Conservation (phyloP, 2,888 invertebrate species). For the Myopa testacea region DNA sequence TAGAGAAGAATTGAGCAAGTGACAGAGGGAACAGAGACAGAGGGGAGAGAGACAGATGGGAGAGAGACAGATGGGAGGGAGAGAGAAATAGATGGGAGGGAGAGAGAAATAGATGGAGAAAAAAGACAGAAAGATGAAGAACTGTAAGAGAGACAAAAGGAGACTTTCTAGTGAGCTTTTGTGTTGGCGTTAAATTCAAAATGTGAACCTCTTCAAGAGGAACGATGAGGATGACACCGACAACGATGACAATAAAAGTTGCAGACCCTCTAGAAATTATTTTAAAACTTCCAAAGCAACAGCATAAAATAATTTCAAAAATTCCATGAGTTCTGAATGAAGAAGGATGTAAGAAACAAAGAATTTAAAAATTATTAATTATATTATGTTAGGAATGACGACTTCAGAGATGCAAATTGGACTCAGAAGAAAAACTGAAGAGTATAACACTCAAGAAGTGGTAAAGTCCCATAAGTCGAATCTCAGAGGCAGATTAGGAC, state of each 20-base stretch:
- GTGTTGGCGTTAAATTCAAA: background rate
- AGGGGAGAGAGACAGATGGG: conserved; percentile 15
- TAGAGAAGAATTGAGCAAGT: background rate
- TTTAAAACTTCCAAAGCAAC: too few species aligned
- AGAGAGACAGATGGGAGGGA: conserved; percentile 22
- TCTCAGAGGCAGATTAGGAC: too few species aligned
- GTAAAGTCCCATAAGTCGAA: too few species aligned
- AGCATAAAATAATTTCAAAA: too few species aligned
- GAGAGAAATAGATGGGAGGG: conserved; percentile 6
- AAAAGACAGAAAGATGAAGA: background rate
- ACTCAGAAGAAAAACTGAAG: too few species aligned
- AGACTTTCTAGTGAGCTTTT: background rate
- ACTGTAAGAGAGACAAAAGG: background rate
- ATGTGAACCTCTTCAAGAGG: background rate
- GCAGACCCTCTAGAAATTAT: background rate
- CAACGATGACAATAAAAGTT: background rate
- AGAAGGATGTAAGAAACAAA: too few species aligned
- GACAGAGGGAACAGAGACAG: conserved; percentile 12
- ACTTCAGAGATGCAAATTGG: too few species aligned
- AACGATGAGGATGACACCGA: background rate
- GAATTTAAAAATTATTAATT: too few species aligned
- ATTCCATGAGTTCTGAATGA: too few species aligned
- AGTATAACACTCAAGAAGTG: too few species aligned
- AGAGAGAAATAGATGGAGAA: background rate
- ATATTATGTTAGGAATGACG: too few species aligned